Evolutionary conservation across 2,797 vertebrate genomes (phyloP), one percentile per base, ranked within the genome.

Genomic region (Huso huso): DNA sequence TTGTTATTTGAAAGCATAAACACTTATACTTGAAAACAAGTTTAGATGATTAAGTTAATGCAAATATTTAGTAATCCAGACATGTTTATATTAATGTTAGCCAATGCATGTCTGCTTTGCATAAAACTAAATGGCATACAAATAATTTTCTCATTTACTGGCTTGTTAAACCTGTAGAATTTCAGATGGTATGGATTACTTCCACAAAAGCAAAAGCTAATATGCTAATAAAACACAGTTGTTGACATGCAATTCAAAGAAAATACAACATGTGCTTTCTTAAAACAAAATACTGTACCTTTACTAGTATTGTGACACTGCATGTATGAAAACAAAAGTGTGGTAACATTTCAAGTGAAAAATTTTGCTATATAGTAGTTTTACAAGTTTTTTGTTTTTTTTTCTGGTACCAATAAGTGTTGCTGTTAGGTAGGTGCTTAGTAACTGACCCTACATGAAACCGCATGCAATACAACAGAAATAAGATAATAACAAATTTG

Each of bases 111-210:
- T 8, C 51, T 63, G 13, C 52, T 68, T 67, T 18, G 48, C 59
- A 59, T 62, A 18, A 59, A 66, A 37, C 37, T 5, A 37, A 57
- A 49, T 8, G 55, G 10, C 51, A 71, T 67, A 66, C 67, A 67
- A 71, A 65, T 69, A 11, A 65, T 71, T 69, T 67, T 65, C 51
- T 62, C 64, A 71, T 71, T 69, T 67, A 69, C 67, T 69, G 70
- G 61, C 23, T 63, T 50, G 60, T 70, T 71, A 62, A 70, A 71
- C 11, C 48, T 58, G 49, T 65, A 63, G 11, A 69, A 67, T 58
- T 58, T 61, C 59, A 67, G 65, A 61, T 72, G 10, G 61, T 52
- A 13, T 63, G 10, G 49, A 71, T 68, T 67, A 55, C 67, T 65
- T 62, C 58, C 64, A 66, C 64, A 66, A 62, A 65, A 71, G 49